Conservation (phyloP, 2,113 vertebrate species). For the Bubo blakistoni region DNA sequence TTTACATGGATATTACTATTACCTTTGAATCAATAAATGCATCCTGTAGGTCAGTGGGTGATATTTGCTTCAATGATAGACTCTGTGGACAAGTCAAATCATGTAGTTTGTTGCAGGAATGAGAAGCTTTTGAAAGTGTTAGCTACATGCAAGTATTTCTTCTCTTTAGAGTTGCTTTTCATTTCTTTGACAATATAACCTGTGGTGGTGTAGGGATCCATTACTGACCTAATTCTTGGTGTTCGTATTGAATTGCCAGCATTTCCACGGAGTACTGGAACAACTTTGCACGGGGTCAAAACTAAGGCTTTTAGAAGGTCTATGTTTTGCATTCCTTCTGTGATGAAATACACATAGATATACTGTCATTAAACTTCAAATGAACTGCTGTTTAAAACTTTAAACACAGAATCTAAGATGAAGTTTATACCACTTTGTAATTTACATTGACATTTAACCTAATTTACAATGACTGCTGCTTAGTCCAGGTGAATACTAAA, state of each 20-base stretch:
- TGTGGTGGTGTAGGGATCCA: neutral
- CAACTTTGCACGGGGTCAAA: neutral
- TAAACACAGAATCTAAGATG: neutral
- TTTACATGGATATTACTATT: neutral
- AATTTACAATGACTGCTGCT: neutral
- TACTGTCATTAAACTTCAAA: neutral
- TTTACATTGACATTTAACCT: neutral
- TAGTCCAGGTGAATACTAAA: neutral
- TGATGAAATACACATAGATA: neutral
- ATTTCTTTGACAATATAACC: neutral
- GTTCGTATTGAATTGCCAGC: accelerated
- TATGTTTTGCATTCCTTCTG: neutral
- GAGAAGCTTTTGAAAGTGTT: neutral
- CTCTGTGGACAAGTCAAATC: neutral
- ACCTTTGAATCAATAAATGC: neutral
- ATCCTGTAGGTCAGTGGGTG: neutral
- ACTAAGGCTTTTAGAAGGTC: neutral
- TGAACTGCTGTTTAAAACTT: neutral
- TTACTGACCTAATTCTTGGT: neutral
- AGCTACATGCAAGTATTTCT: neutral
- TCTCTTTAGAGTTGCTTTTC: neutral
- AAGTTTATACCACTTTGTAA: neutral
- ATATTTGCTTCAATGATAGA: neutral
- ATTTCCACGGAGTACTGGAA: neutral
- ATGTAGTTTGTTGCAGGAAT: neutral